Conservation (phyloP, 2,113 vertebrate species). For the Turnix velox region DNA sequence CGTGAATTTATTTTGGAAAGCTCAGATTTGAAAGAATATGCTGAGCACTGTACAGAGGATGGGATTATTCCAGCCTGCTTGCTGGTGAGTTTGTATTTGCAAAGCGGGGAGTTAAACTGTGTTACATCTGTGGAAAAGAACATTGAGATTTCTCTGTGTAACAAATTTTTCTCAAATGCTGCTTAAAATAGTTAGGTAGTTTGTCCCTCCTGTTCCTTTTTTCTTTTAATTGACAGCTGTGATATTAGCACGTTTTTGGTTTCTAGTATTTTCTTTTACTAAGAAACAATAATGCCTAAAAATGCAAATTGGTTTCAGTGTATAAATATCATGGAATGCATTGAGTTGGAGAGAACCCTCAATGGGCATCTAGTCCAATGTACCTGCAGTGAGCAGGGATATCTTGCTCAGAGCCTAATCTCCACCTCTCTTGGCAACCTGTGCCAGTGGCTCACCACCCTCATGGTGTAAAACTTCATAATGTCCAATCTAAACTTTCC, state of each 20-base stretch:
- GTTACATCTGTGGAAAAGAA: not conserved
- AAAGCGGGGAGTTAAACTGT: not conserved
- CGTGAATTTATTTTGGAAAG: slow-evolving; percentile 91
- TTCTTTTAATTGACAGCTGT: not conserved
- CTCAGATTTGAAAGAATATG: slow-evolving; percentile 94
- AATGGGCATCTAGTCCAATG: too few relatives aligned
- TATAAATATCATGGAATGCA: too few relatives aligned
- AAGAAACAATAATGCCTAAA: not conserved
- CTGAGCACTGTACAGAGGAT: slow-evolving; percentile 90
- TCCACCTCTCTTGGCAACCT: too few relatives aligned
- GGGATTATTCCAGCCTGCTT: slow-evolving; percentile 92
- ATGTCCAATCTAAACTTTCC: too few relatives aligned
- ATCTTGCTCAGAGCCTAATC: too few relatives aligned
- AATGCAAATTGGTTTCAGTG: not conserved
- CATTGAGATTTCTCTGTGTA: not conserved
- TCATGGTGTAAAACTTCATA: too few relatives aligned
- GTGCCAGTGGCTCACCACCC: too few relatives aligned
- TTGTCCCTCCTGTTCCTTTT: fast-evolving
- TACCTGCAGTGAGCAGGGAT: too few relatives aligned
- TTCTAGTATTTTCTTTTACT: not conserved
- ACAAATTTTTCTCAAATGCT: not conserved
- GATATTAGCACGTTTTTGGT: not conserved
- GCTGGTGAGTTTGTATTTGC: slow-evolving; percentile 79
- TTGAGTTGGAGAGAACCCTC: too few relatives aligned
- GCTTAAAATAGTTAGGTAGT: not conserved